phyloP scores from a whole-genome alignment of 2,113 vertebrate genomes.

The Stegastes partitus region DNA sequence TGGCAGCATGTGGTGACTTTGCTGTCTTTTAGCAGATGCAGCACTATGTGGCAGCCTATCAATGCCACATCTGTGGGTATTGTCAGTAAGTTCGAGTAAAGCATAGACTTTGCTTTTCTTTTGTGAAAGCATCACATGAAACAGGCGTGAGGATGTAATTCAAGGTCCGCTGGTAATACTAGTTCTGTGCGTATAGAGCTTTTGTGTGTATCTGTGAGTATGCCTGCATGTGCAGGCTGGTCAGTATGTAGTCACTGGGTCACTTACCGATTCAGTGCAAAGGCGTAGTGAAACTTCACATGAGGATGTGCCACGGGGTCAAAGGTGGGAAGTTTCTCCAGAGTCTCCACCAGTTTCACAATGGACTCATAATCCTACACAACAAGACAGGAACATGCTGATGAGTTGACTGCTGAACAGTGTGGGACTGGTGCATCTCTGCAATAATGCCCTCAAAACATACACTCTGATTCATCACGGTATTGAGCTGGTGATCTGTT shows the following conservation, averaged over 20 bases:
- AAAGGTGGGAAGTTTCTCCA: slow-evolving; percentile 97
- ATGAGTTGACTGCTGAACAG: slow-evolving; percentile 18
- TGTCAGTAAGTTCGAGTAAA: too few relatives aligned
- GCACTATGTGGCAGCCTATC: too few relatives aligned
- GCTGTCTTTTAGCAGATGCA: too few relatives aligned
- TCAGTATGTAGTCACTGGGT: neutral
- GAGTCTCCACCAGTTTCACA: slow-evolving; percentile 95
- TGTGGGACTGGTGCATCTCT: neutral
- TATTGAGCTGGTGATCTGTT: neutral
- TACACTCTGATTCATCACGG: neutral
- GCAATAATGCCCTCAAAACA: slow-evolving; percentile 14
- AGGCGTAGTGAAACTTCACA: slow-evolving; percentile 97
- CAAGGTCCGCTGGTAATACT: too few relatives aligned
- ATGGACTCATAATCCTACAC: slow-evolving; percentile 96
- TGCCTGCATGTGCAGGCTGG: neutral
- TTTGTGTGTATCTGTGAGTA: neutral
- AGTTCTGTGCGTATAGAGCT: too few relatives aligned
- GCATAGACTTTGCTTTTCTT: too few relatives aligned
- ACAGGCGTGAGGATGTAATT: too few relatives aligned
- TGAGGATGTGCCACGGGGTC: slow-evolving; percentile 94
- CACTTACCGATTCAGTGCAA: slow-evolving; percentile 95
- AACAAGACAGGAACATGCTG: neutral
- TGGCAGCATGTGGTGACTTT: too few relatives aligned
- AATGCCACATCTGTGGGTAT: too few relatives aligned
- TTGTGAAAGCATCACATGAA: too few relatives aligned